A percentile compares a stretch with the other conserved stretches of the same genome.
Conservation (phyloP, 2,113 vertebrate genomes). For the Menidia beryllina region DNA sequence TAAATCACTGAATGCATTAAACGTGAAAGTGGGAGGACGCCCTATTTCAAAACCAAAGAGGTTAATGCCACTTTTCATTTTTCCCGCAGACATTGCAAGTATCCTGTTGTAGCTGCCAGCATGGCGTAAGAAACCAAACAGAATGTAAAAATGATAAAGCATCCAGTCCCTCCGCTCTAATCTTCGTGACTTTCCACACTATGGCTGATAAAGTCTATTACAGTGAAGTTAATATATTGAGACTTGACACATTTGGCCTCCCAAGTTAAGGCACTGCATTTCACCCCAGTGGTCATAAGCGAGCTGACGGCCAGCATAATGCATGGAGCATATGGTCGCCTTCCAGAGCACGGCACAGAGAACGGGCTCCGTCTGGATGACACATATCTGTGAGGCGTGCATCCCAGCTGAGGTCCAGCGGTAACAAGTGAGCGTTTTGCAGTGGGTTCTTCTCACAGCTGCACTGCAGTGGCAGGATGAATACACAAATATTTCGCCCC, state of each 20-base stretch:
- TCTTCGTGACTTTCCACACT: slow-evolving; percentile 76
- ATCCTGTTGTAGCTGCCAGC: slow-evolving; percentile 51
- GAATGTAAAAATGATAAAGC: slow-evolving; percentile 76
- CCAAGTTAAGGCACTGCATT: slow-evolving; percentile 64
- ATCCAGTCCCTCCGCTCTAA: slow-evolving; percentile 67
- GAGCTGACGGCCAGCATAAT: slow-evolving; percentile 58
- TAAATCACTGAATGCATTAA: slow-evolving; percentile 47
- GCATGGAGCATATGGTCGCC: slow-evolving; percentile 38
- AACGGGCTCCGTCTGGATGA: slow-evolving; percentile 45
- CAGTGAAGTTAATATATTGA: slow-evolving; percentile 74
- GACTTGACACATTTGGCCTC: slow-evolving; percentile 72
- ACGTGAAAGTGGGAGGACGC: slow-evolving; percentile 23
- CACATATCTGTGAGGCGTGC: slow-evolving; percentile 17
- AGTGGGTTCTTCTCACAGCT: slow-evolving; percentile 8
- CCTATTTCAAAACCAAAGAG: slow-evolving; percentile 26
- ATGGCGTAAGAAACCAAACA: slow-evolving; percentile 46
- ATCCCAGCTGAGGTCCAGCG: slow-evolving; percentile 6
- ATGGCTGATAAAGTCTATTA: slow-evolving; percentile 79
- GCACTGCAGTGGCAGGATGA: slow-evolving; percentile 8
- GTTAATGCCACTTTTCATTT: slow-evolving; percentile 51
- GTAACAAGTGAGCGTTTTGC: slow-evolving; percentile 15
- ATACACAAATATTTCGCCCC: slow-evolving; percentile 24
- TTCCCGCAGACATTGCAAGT: slow-evolving; percentile 61
- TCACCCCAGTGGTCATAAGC: slow-evolving; percentile 57
- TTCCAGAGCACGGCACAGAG: slow-evolving; percentile 33